These are phyloP conservation scores for Catharus minimus DNA, from an alignment of 2,113 vertebrate species.

Conservation along the genomic window DNA sequence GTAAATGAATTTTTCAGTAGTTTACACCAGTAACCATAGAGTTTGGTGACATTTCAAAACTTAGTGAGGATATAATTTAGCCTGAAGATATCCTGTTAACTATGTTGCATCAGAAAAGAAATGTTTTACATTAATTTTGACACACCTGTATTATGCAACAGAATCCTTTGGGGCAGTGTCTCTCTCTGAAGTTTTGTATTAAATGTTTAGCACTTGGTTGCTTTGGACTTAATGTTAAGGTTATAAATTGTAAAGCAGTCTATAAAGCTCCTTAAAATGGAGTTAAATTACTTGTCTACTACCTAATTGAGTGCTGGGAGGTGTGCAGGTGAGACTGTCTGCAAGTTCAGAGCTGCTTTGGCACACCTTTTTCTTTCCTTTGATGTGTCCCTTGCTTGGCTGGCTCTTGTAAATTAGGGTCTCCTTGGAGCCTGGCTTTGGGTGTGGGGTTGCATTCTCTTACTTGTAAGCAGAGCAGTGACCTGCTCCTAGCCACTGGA, in stretches of 20 bases:
- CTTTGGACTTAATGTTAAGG: not conserved
- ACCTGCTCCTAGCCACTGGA: not conserved
- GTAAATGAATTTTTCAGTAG: not conserved
- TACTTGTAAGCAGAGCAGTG: not conserved
- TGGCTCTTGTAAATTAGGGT: not conserved
- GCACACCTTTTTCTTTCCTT: not conserved
- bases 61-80: not conserved
- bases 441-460: not conserved
- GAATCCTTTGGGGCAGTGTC: not conserved
- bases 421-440: not conserved
- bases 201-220: not conserved
- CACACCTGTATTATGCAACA: not conserved
- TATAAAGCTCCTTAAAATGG: not conserved
- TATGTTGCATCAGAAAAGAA: not conserved
- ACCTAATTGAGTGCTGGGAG: not conserved
- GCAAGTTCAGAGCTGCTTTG: not conserved
- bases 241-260: not conserved
- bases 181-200: not conserved
- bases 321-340: not conserved
- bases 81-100: not conserved
- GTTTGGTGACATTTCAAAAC: not conserved
- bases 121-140: not conserved
- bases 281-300: not conserved
- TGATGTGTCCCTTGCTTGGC: not conserved
- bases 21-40: not conserved